A percentile compares a stretch with the other conserved stretches of the same genome.
Evolutionary conservation across 2,888 invertebrate species (phyloP).

Genomic region (Meghimatium bilineatum): DNA sequence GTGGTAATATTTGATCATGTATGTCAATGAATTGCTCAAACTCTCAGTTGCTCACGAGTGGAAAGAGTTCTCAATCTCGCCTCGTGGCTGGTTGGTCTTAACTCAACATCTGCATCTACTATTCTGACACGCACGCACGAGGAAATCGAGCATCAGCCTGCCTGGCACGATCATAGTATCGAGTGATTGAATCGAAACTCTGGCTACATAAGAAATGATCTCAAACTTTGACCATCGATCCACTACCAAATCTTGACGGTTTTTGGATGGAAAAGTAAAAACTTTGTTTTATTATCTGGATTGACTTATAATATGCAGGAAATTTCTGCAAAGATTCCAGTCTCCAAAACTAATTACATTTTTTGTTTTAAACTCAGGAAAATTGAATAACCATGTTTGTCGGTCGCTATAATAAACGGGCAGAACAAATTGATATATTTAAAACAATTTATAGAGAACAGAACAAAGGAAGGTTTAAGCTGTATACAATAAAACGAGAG

Average conservation of each 20-base stretch:
- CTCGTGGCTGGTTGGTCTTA: slow-evolving; percentile 14
- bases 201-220: slow-evolving; percentile 33
- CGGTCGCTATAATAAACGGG: too few species aligned
- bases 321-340: too few species aligned
- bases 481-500: too few species aligned
- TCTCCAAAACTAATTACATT: too few species aligned
- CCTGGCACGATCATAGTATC: slow-evolving; percentile 31
- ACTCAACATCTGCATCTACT: slow-evolving; percentile 31
- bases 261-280: too few species aligned
- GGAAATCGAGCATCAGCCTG: slow-evolving; percentile 39
- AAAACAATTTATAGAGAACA: too few species aligned
- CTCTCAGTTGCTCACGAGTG: slow-evolving; percentile 20
- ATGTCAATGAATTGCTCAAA: slow-evolving; percentile 28
- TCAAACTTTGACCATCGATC: slow-evolving; percentile 32
- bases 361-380: too few species aligned
- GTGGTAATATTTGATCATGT: slow-evolving; percentile 27
- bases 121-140: slow-evolving; percentile 43
- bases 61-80: slow-evolving; percentile 30
- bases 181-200: slow-evolving; percentile 40
- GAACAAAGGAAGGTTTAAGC: too few species aligned
- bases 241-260: not conserved
- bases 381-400: too few species aligned
- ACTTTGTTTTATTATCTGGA: too few species aligned
- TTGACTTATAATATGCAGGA: too few species aligned
- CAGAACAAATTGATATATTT: too few species aligned